Conservation (phyloP, 2,113 vertebrate genomes). For the Psephotus haematonotus region DNA sequence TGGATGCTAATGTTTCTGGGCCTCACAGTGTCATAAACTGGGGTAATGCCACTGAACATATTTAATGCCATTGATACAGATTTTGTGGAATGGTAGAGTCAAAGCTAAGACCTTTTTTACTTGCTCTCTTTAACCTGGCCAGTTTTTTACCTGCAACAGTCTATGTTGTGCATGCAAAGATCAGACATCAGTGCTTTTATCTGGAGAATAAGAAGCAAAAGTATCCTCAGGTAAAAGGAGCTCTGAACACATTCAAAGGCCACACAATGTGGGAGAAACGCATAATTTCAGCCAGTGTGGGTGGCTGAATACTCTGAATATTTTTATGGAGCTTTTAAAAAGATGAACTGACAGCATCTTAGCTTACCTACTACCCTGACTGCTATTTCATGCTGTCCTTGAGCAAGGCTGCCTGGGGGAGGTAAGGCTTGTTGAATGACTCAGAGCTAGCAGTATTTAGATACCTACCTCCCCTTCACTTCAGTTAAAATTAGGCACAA, state of each 20-base stretch:
- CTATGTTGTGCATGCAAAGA: neutral
- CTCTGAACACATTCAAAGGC: neutral
- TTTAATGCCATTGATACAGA: neutral
- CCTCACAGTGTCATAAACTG: neutral
- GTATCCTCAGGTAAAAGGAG: neutral
- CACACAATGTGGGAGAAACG: neutral
- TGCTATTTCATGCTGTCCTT: neutral
- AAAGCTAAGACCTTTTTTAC: neutral
- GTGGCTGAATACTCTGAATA: neutral
- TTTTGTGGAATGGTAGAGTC: neutral
- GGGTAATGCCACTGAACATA: neutral
- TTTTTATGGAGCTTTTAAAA: neutral
- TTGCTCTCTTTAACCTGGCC: neutral
- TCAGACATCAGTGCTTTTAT: neutral
- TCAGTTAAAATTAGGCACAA: conserved; percentile 43
- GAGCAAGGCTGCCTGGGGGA: neutral
- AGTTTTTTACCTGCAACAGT: neutral
- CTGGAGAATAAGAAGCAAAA: neutral
- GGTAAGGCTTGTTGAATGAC: neutral
- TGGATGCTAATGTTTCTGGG: neutral
- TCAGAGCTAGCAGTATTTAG: conserved; percentile 6
- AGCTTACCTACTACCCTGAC: neutral
- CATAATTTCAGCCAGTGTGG: neutral
- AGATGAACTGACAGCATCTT: neutral
- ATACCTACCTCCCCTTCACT: conserved; percentile 11